Evolutionary conservation across 2,888 invertebrate species (phyloP).

Genomic region (Scelioninae gen. 2): DNA sequence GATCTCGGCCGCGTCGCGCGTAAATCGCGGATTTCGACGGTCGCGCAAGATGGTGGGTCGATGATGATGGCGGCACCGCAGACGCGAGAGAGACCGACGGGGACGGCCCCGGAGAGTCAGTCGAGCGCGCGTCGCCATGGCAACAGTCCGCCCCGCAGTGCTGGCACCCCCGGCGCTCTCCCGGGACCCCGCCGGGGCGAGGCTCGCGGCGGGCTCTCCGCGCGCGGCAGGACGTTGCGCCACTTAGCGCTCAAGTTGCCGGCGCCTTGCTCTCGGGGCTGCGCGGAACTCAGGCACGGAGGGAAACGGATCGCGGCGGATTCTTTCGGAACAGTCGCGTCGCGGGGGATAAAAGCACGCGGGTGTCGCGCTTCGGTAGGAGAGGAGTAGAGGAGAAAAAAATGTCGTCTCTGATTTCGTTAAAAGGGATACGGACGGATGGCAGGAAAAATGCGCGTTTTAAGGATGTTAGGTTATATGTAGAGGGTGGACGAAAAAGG

Average conservation of each 20-base stretch:
- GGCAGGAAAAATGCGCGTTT: too few species aligned
- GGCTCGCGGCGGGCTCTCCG: too few species aligned
- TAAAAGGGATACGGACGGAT: too few species aligned
- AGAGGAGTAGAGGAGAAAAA: too few species aligned
- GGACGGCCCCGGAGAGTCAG: constrained; percentile 60
- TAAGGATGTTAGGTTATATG: too few species aligned
- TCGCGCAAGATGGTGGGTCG: constrained; percentile 75
- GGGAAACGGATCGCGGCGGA: too few species aligned
- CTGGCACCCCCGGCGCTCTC: constrained; percentile 68
- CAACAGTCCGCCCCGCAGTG: constrained; percentile 74
- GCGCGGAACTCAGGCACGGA: too few species aligned
- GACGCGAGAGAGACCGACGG: constrained; percentile 66
- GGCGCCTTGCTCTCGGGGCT: constrained; percentile 51
- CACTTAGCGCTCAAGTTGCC: constrained; percentile 66
- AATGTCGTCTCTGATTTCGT: too few species aligned
- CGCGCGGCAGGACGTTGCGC: constrained; percentile 60
- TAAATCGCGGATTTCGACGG: constrained; percentile 62
- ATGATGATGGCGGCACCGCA: constrained; percentile 75
- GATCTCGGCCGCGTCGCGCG: constrained; percentile 49
- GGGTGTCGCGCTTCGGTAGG: too few species aligned
- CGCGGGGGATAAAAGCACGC: too few species aligned
- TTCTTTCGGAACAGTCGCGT: constrained; percentile 31
- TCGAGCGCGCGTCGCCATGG: constrained; percentile 73
- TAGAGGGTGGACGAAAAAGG: too few species aligned
- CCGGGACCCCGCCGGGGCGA: constrained; percentile 55